Evolutionary conservation across 2,113 vertebrate genomes (phyloP).

Genomic region (Pavo muticus): DNA sequence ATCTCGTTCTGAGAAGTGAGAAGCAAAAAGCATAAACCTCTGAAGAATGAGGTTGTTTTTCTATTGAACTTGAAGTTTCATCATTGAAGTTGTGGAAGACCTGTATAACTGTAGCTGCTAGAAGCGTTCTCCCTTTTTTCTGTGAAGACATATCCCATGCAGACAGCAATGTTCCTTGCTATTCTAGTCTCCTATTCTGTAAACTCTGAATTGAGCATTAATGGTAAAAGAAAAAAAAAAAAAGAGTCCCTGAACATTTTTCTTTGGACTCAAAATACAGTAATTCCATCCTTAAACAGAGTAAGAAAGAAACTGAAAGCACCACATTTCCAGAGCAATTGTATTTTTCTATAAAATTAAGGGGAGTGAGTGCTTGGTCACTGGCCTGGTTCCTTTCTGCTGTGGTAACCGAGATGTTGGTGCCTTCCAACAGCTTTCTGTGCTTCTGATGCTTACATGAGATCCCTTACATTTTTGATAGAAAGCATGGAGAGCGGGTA

Average conservation of each 20-base stretch:
- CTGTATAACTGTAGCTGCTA: neutral
- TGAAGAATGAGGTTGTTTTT: neutral
- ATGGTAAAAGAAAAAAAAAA: neutral
- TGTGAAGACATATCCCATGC: accelerated
- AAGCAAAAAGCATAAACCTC: neutral
- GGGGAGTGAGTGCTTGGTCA: neutral
- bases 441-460: neutral
- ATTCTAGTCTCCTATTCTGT: neutral
- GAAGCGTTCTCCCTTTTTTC: neutral
- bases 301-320: neutral
- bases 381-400: accelerated
- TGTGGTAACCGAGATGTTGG: accelerated
- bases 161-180: neutral
- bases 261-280: neutral
- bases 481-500: neutral
- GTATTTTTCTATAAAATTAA: neutral
- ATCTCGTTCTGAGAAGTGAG: neutral
- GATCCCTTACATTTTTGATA: neutral
- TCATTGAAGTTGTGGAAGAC: neutral
- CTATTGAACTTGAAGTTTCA: neutral
- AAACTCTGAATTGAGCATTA: neutral
- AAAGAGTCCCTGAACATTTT: neutral
- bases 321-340: neutral
- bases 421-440: neutral
- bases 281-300: neutral